A percentile compares a stretch with the other conserved stretches of the same genome.
phyloP scores from a whole-genome alignment of 2,113 vertebrate genomes.

The Pelecanus crispus region DNA sequence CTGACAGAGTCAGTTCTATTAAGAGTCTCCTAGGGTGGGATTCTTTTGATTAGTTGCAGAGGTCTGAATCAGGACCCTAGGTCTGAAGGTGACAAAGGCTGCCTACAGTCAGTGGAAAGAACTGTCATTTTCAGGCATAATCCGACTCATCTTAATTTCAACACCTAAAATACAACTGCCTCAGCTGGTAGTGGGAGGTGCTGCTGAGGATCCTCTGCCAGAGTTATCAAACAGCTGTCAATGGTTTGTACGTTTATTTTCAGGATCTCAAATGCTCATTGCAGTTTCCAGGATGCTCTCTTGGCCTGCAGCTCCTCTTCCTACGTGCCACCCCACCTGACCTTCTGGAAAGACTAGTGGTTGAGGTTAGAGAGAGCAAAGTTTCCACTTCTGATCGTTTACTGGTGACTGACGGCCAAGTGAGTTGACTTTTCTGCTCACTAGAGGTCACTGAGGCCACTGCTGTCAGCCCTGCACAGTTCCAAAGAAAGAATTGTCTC shows the following conservation, averaged over 20 bases:
- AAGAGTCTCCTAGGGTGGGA: background rate
- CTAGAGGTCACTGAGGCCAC: background rate
- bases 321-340: rapidly evolving
- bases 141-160: background rate
- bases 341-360: background rate
- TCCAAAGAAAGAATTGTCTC: background rate
- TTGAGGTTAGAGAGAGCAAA: background rate
- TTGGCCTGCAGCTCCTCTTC: background rate
- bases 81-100: background rate
- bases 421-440: background rate
- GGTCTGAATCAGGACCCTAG: background rate
- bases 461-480: background rate
- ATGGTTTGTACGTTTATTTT: background rate
- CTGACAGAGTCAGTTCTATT: background rate
- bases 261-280: background rate
- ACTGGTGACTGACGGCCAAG: background rate
- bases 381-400: background rate
- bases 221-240: background rate
- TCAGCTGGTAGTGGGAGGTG: background rate
- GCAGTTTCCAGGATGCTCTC: background rate
- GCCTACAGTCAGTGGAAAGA: background rate
- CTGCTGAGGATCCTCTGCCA: background rate
- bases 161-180: background rate
- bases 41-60: background rate
- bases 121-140: background rate